These are phyloP conservation scores for Aelia acuminata DNA, from an alignment of 2,888 invertebrate genomes.

Conservation along the genomic window DNA sequence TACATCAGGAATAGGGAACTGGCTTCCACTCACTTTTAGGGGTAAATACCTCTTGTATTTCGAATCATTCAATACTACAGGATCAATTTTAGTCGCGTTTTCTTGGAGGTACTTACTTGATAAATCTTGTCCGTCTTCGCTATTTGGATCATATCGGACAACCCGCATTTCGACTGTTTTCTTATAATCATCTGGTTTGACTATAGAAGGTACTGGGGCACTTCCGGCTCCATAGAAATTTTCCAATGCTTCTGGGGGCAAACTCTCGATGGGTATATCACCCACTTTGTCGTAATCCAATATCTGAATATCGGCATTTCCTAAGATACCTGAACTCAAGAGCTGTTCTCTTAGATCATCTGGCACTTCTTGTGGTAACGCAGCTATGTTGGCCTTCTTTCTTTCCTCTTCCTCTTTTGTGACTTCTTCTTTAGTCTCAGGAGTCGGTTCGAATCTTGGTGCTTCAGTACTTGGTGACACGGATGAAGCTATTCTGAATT, in stretches of 20 bases:
- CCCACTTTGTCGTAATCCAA: slow-evolving; percentile 91
- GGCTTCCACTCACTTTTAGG: slow-evolving; percentile 86
- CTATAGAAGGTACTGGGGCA: slow-evolving; percentile 78
- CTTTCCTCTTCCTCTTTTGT: slow-evolving; percentile 71
- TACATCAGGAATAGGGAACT: slow-evolving; percentile 86
- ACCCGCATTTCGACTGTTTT: slow-evolving; percentile 78
- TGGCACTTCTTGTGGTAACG: slow-evolving; percentile 86
- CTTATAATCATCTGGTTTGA: slow-evolving; percentile 73
- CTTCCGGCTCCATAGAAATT: slow-evolving; percentile 86
- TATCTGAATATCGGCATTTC: slow-evolving; percentile 89
- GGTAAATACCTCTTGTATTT: slow-evolving; percentile 88
- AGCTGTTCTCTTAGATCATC: slow-evolving; percentile 88
- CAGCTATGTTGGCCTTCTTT: slow-evolving; percentile 72
- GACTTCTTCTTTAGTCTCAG: slow-evolving; percentile 66
- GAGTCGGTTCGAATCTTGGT: slow-evolving; percentile 64
- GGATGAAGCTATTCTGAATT: slow-evolving; percentile 53
- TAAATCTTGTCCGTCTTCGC: slow-evolving; percentile 79
- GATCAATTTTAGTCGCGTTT: slow-evolving; percentile 81
- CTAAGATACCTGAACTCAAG: slow-evolving; percentile 86
- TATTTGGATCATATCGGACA: slow-evolving; percentile 84
- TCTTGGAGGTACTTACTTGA: slow-evolving; percentile 82
- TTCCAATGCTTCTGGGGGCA: slow-evolving; percentile 88
- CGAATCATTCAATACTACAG: slow-evolving; percentile 79
- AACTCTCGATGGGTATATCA: slow-evolving; percentile 84
- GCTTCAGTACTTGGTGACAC: slow-evolving; percentile 19